These are phyloP conservation scores for Scomber japonicus DNA, from an alignment of 2,113 vertebrate genomes.

Conservation along the genomic window DNA sequence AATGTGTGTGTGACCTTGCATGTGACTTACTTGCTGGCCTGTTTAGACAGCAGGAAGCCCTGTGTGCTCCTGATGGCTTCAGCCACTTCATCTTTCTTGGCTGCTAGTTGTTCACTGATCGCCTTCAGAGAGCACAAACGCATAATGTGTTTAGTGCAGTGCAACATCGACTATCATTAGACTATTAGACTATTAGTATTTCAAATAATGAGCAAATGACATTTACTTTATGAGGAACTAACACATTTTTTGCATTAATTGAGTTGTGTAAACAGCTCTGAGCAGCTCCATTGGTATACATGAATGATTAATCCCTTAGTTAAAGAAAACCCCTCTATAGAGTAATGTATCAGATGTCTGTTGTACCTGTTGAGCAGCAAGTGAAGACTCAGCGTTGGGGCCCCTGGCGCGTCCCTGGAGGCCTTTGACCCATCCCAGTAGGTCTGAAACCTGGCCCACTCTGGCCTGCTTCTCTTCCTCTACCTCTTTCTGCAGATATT, in stretches of 20 bases:
- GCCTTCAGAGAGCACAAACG: conserved; percentile 79
- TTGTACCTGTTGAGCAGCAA: conserved; percentile 92
- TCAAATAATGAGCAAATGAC: not conserved
- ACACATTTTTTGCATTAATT: not conserved
- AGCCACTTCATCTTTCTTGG: conserved; percentile 91
- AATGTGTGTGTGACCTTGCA: not conserved
- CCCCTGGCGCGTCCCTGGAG: conserved; percentile 83
- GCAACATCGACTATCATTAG: not conserved
- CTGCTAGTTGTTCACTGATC: conserved; percentile 89
- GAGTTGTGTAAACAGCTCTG: no score
- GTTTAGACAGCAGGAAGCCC: conserved; percentile 94
- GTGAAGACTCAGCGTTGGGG: conserved; percentile 88
- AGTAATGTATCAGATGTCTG: not conserved
- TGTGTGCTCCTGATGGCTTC: conserved; percentile 94
- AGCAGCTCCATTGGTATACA: no score
- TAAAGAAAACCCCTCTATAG: not conserved
- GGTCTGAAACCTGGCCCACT: conserved; percentile 92
- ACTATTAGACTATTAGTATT: no score
- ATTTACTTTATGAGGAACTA: not conserved
- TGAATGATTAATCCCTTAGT: no score
- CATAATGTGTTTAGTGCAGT: not conserved
- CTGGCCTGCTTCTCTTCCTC: conserved; percentile 96
- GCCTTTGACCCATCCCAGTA: conserved; percentile 91
- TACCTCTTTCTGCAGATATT: conserved; percentile 94
- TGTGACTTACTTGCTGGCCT: conserved; percentile 92